Evolutionary conservation across 2,888 invertebrate genomes (phyloP).

Genomic region (Imbricaverruca yamaguchii): DNA sequence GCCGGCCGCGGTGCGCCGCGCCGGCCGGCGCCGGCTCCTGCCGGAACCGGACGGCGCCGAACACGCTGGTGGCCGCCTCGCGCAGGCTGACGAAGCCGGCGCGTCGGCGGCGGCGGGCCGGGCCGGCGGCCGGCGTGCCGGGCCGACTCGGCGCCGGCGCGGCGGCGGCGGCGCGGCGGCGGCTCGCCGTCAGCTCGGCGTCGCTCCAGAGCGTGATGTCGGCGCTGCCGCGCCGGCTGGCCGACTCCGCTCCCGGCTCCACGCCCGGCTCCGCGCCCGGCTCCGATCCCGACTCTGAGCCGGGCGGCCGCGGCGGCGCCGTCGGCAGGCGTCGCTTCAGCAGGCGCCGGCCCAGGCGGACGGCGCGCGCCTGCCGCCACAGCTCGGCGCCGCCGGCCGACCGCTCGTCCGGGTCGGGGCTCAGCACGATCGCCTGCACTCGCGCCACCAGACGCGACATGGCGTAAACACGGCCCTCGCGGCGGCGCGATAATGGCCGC

Average conservation of each 20-base stretch:
- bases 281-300: too few relatives aligned
- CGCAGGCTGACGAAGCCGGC: not conserved
- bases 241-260: not conserved
- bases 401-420: not conserved
- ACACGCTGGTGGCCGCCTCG: conserved; percentile 10
- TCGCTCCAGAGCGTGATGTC: conserved; percentile 18
- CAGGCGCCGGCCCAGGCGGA: conserved; percentile 1
- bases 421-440: conserved; percentile 20
- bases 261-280: not conserved
- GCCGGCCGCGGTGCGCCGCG: conserved; percentile 23
- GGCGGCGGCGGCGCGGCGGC: not conserved
- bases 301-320: too few relatives aligned
- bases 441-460: conserved; percentile 19
- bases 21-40: not conserved
- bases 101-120: not conserved
- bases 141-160: not conserved
- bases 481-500: not conserved
- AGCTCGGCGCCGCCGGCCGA: conserved; percentile 14
- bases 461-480: not conserved
- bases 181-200: conserved; percentile 8
- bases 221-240: not conserved
- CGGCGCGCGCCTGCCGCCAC: conserved; percentile 10
- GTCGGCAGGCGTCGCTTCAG: not conserved
- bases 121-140: not conserved
- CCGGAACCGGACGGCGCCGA: not conserved